These are phyloP conservation scores for Sceloporus tristichus DNA, from an alignment of 2,113 vertebrate genomes.

Conservation along the genomic window DNA sequence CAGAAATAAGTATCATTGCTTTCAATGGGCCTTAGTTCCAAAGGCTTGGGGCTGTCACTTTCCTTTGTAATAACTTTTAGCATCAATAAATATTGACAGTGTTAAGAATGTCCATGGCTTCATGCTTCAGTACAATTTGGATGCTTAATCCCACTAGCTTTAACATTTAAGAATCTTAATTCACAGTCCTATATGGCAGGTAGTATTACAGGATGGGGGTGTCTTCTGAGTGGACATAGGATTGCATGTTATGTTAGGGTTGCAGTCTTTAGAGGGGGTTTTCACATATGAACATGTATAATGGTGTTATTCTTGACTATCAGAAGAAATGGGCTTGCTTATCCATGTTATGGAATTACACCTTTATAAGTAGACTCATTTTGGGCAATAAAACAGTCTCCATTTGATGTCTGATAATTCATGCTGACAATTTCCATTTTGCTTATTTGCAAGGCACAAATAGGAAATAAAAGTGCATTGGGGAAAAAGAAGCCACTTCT, in stretches of 20 bases:
- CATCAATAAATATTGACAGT: constrained; percentile 15
- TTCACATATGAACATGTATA: background rate
- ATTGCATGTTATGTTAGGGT: background rate
- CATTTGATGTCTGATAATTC: background rate
- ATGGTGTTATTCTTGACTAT: constrained; percentile 9
- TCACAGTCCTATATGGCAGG: background rate
- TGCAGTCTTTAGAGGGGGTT: background rate
- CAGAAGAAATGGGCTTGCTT: constrained; percentile 11
- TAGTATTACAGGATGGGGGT: no score
- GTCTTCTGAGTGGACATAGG: background rate
- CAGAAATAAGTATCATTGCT: background rate
- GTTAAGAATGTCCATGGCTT: background rate
- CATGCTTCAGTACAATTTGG: background rate
- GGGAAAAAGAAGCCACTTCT: background rate
- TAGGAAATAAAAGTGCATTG: constrained; percentile 4
- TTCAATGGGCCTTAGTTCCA: background rate
- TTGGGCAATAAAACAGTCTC: background rate
- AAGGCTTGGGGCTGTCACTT: no score
- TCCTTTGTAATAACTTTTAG: constrained; percentile 38
- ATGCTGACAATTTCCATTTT: background rate
- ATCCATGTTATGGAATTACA: background rate
- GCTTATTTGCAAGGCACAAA: background rate
- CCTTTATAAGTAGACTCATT: background rate
- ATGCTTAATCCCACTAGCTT: background rate
- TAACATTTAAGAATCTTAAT: background rate